A percentile compares a stretch with the other conserved stretches of the same genome.
These are phyloP conservation scores for Verasper variegatus DNA, from an alignment of 2,113 vertebrate genomes.

Conservation along the genomic window DNA sequence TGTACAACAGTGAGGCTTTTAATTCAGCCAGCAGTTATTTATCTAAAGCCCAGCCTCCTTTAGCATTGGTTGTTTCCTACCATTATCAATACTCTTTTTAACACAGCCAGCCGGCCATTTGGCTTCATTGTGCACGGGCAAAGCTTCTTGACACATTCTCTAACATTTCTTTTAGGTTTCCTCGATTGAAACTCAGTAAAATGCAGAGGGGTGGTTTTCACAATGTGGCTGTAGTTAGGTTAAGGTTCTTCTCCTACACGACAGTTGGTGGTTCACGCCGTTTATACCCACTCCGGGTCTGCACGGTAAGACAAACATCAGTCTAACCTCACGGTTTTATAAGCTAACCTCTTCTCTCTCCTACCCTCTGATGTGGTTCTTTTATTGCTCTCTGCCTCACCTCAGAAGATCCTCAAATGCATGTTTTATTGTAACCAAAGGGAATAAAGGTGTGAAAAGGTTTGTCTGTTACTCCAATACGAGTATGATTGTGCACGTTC, in stretches of 20 bases:
- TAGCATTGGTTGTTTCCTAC: constrained; percentile 39
- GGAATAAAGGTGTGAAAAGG: constrained; percentile 30
- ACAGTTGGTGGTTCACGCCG: constrained; percentile 39
- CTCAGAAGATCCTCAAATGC: constrained; percentile 18
- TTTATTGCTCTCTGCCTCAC: constrained; percentile 28
- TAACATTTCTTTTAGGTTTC: constrained; percentile 1
- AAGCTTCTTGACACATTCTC: constrained; percentile 16
- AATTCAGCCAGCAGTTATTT: constrained; percentile 10
- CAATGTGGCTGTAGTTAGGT: constrained; percentile 64
- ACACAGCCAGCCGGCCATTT: constrained; percentile 14
- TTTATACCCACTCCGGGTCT: constrained; percentile 69
- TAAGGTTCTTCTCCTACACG: constrained; percentile 76
- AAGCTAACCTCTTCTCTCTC: constrained; percentile 7
- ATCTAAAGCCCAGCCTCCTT: constrained; percentile 32
- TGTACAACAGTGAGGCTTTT: constrained; percentile 32
- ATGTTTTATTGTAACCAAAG: constrained; percentile 45
- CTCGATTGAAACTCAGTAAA: constrained; percentile 8
- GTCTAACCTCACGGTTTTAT: constrained; percentile 31
- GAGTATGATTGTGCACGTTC: constrained; percentile 11
- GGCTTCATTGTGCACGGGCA: constrained; percentile 3
- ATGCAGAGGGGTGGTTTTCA: constrained; percentile 59
- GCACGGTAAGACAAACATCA: constrained; percentile 69
- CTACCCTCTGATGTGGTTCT: constrained; percentile 11
- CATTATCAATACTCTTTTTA: constrained; percentile 45
- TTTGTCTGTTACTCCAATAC: constrained; percentile 8